Conservation (phyloP, 1,140 invertebrate species). For the Pentalonia nigronervosa region DNA sequence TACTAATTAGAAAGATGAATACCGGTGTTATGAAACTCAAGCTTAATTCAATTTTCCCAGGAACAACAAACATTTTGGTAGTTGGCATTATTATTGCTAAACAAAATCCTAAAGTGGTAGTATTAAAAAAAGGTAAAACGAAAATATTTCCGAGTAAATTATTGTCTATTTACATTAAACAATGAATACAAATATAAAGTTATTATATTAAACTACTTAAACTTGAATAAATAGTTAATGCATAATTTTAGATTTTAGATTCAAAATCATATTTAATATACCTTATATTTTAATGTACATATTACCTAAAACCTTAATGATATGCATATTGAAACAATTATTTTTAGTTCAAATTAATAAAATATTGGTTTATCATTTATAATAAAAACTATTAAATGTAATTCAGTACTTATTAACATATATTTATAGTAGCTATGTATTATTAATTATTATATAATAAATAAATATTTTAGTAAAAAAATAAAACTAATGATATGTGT, state of each 20-base stretch:
- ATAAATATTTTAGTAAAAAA: neutral
- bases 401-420: neutral
- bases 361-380: neutral
- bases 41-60: constrained; percentile 21
- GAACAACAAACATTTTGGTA: constrained; percentile 13
- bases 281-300: too few relatives aligned
- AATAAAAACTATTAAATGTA: neutral
- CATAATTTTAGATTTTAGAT: neutral
- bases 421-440: neutral
- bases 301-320: neutral
- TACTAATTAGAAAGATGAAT: constrained; percentile 1
- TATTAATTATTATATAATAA: neutral
- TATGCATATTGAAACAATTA: neutral
- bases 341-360: neutral
- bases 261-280: neutral
- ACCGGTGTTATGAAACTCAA: constrained; percentile 23
- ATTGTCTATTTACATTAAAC: neutral
- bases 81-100: constrained; percentile 41
- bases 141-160: neutral
- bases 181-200: neutral
- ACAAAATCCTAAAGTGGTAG: neutral
- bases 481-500: too few relatives aligned
- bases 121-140: constrained; percentile 19
- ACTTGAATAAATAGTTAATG: too few relatives aligned
- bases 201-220: too few relatives aligned